These are phyloP conservation scores for Agriopis leucophaearia DNA, from an alignment of 2,888 invertebrate species.

Conservation along the genomic window DNA sequence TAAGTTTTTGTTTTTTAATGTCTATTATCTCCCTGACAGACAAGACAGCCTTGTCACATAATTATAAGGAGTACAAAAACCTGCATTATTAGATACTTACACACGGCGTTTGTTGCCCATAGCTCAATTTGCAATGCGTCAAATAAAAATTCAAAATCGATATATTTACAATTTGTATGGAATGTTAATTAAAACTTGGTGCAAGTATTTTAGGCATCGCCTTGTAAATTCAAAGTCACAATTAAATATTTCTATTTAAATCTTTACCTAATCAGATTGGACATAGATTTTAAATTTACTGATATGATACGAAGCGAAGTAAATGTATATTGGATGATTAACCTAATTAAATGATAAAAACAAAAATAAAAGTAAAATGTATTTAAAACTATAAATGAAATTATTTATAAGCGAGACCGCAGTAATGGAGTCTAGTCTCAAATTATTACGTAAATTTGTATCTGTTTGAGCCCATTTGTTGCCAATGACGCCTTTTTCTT, in stretches of 20 bases:
- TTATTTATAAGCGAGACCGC: too few relatives aligned
- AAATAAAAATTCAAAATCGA: slow-evolving; percentile 21
- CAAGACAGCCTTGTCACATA: neutral
- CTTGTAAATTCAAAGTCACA: slow-evolving; percentile 14
- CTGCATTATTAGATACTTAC: neutral
- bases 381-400: neutral
- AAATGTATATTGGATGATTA: neutral
- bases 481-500: too few relatives aligned
- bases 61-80: slow-evolving; percentile 26
- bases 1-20: too few relatives aligned
- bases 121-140: slow-evolving; percentile 32
- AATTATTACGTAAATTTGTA: neutral
- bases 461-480: too few relatives aligned
- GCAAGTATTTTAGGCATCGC: slow-evolving; percentile 23
- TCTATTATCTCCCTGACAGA: too few relatives aligned
- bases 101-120: slow-evolving; percentile 15
- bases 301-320: slow-evolving; percentile 5
- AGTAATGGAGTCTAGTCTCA: neutral
- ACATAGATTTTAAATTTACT: slow-evolving; percentile 6
- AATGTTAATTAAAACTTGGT: slow-evolving; percentile 17
- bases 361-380: neutral
- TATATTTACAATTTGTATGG: slow-evolving; percentile 27
- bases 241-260: slow-evolving; percentile 13
- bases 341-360: neutral
- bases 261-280: slow-evolving; percentile 8